Base-by-base conservation (phyloP, 1,140 invertebrate species). In the Pogonomyrmex barbatus region DNA sequence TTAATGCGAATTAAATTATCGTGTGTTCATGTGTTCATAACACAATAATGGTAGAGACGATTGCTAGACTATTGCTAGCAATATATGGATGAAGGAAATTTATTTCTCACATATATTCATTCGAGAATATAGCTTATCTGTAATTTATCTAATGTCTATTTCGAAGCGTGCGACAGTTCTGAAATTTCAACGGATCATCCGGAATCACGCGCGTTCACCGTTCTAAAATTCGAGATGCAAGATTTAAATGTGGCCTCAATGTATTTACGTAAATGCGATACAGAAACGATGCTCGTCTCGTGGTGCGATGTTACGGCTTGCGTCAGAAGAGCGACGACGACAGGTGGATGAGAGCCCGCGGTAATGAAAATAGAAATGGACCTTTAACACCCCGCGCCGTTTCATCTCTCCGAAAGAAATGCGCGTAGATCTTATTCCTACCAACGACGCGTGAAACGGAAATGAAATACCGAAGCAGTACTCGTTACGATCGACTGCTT, bases 351-450 rank as follows among this genome's bases (percentile, higher is more conserved):
- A 89, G 70, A 90, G 89, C 87, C 24, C 88, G 86, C 91, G 89
- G 91, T 87, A 92, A 91, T 92, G 90, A 85, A 93, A 93, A 93
- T 93, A 93, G 90, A 91, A 92, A 89, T 85, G 83, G 76, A 78
- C 85, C 60, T 86, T 91, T 81, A 73, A 58, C 60, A 42, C 58
- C 50, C 4, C n/a, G 30, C 45, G 30, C 30, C 14, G 82, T 76
- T 86, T 86, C 58, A 77, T 76, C 65, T 85, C 24, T 42, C 67
- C 63, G 50, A 87, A 77, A 87, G 78, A 70, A 56, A 75, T 63
- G 78, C 56, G 47, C 60, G 79, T 45, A 42, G 45, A 67, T 60
- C 63, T 87, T 83, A 73, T 84, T 73, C 58, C 42, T 52, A 50
- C 12, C 36, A 36, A 60, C 54, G 62, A 56, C 12, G 9, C 1